Evolutionary conservation across 37 sponge, comb jelly and placozoan genomes (phyloP).

Genomic region (Diacarnus erythraeanus): DNA sequence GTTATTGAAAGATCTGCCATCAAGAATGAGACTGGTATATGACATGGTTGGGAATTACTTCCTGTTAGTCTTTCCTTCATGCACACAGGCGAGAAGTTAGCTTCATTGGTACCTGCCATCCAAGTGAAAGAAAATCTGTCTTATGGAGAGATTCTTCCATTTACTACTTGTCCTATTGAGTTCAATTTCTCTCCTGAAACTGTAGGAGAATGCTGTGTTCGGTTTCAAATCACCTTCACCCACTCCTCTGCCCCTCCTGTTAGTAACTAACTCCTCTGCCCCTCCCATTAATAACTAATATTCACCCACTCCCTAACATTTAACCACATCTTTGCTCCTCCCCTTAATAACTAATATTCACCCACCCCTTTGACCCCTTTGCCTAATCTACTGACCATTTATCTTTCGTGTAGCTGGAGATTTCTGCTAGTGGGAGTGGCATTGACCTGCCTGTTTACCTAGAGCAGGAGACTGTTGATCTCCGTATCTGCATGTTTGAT

Average conservation of each 20-base stretch:
- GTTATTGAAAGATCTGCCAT: no score
- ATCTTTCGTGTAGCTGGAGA: conserved; percentile 31
- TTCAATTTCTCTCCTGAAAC: conserved; percentile 41
- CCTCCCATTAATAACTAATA: no score
- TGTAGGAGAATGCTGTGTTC: background rate
- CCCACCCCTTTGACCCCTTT: conserved; percentile 2
- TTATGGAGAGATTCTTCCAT: conserved; percentile 33
- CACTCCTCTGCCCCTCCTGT: conserved; percentile 32
- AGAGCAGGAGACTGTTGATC: conserved; percentile 67
- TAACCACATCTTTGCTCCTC: background rate
- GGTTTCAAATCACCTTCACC: conserved; percentile 32
- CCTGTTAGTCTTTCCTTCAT: no score
- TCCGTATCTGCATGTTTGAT: conserved; percentile 77
- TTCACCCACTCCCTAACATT: background rate
- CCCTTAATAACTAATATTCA: background rate
- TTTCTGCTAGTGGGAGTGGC: conserved; percentile 51
- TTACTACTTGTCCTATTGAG: conserved; percentile 26
- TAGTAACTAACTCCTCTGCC: conserved; percentile 2
- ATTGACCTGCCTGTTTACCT: conserved; percentile 73
- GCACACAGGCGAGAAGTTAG: no score
- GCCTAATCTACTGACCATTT: background rate
- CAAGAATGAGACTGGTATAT: no score
- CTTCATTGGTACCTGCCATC: no score
- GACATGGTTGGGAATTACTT: no score
- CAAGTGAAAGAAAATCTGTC: conserved; percentile 3